Percentiles rank a stretch among this genome's conserved stretches.
Evolutionary conservation across 2,888 invertebrate genomes (phyloP).

Genomic region (Pyralis farinalis): DNA sequence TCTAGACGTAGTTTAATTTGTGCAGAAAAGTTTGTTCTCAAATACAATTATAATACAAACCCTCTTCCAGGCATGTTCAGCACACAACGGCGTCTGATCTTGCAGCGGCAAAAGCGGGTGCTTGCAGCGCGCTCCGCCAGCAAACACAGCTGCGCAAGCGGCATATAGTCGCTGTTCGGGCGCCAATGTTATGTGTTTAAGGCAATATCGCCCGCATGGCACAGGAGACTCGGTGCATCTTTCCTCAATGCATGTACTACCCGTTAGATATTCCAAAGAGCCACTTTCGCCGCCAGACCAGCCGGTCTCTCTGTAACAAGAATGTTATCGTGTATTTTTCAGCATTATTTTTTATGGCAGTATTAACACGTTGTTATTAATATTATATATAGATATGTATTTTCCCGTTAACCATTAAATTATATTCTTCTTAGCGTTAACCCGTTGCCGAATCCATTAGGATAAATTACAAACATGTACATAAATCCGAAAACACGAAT

Average conservation of each 20-base stretch:
- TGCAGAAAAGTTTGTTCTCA: too few species aligned
- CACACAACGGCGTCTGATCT: conserved; percentile 89
- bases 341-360: too few species aligned
- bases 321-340: too few species aligned
- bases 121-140: conserved; percentile 68
- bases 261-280: conserved; percentile 19
- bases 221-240: conserved; percentile 72
- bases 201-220: conserved; percentile 91
- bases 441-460: too few species aligned
- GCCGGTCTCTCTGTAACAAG: conserved; percentile 41
- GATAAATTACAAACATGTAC: too few species aligned
- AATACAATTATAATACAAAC: too few species aligned
- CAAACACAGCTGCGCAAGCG: conserved; percentile 73
- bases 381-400: too few species aligned
- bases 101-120: conserved; percentile 68
- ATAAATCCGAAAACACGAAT: too few species aligned
- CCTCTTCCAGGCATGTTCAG: conserved; percentile 91
- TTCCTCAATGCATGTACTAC: conserved; percentile 42
- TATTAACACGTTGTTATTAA: too few species aligned
- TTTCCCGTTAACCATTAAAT: too few species aligned
- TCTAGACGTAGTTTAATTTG: too few species aligned
- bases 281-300: conserved; percentile 62
- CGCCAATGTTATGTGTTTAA: conserved; percentile 91
- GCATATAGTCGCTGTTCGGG: conserved; percentile 88
- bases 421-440: too few species aligned